Evolutionary conservation across 2,888 invertebrate genomes (phyloP).

Genomic region (Argyresthia albistria): DNA sequence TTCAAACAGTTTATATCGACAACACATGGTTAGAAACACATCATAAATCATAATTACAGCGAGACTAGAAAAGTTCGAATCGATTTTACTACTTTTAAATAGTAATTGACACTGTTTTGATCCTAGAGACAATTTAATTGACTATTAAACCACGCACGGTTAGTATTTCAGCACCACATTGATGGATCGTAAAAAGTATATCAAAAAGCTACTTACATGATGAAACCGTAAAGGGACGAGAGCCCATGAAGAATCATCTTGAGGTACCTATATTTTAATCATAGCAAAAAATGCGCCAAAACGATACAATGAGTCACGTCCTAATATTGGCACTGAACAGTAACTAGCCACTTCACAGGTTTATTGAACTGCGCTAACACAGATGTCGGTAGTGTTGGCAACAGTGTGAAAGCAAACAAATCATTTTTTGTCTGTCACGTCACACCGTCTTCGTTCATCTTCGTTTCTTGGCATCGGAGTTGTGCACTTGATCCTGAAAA

Average conservation of each 20-base stretch:
- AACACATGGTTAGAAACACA: too few species aligned
- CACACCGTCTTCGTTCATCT: constrained; percentile 35
- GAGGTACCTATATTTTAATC: constrained; percentile 28
- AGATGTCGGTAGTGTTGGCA: constrained; percentile 2
- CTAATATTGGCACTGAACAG: constrained; percentile 6
- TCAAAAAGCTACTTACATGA: constrained; percentile 40
- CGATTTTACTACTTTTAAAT: too few species aligned
- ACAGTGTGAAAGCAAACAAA: background rate
- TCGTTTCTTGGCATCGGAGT: constrained; percentile 8
- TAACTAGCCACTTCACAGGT: constrained; percentile 5
- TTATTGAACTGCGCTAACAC: constrained; percentile 23
- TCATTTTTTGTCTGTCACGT: constrained; percentile 22
- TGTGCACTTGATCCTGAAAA: too few species aligned
- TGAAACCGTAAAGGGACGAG: constrained; percentile 32
- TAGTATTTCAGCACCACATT: background rate
- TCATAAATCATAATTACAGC: too few species aligned
- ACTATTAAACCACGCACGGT: too few species aligned
- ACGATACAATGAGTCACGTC: constrained; percentile 3
- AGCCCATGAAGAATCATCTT: constrained; percentile 38
- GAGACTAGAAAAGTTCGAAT: too few species aligned
- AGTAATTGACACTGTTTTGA: too few species aligned
- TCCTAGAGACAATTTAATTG: too few species aligned
- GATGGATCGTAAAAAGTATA: background rate
- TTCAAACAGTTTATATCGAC: too few species aligned
- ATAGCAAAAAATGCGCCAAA: constrained; percentile 20